Evolutionary conservation across 2,888 invertebrate genomes (phyloP), one percentile per base, ranked within the genome.

Genomic region (Himalopsyche japonica): DNA sequence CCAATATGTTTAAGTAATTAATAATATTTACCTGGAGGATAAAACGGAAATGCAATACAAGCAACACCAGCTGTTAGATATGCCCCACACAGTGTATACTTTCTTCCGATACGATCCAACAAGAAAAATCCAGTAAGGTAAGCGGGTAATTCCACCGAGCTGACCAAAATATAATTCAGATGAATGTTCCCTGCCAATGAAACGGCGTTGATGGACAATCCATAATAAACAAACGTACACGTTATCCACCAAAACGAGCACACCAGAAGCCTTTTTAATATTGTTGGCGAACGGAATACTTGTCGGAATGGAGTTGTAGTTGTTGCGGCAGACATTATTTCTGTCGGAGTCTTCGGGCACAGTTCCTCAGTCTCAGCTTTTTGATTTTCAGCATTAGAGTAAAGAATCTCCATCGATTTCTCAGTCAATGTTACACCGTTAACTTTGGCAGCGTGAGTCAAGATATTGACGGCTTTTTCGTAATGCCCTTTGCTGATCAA

Each of bases 191-290:
- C 96, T 24, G 94, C 94, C 79, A 97, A 90, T 0, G 95, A 93
- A 3, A 96, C 96, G 0, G 96, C 94, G 90, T 96, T 96, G 82
- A 97, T 92, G 0, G 96, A 96, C 57, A 97, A 90, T 0, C 97
- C 97, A 88, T 96, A 97, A 89, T 96, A 97, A 27, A 96, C 94
- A 86, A 97, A 94, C 0, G 95, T 95, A 88, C 95, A 94, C 0
- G 96, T 95, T 20, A 96, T 94, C 96, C 96, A 96, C 91, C 96
- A 96, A 87, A 96, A 93, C n/a, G 95, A 95, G 87, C 96, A 95
- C 80, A 94, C 94, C 1, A 92, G 87, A 76, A 93, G 88, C 48
- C 95, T 91, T 0, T 91, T 88, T 85, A 94, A 89, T 18, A 95
- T 88, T 27, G 91, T 91, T 76, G 89, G 91, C 0, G 94, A 94